Evolutionary conservation across 1,140 invertebrate species (phyloP).

Genomic region (Battus philenor): DNA sequence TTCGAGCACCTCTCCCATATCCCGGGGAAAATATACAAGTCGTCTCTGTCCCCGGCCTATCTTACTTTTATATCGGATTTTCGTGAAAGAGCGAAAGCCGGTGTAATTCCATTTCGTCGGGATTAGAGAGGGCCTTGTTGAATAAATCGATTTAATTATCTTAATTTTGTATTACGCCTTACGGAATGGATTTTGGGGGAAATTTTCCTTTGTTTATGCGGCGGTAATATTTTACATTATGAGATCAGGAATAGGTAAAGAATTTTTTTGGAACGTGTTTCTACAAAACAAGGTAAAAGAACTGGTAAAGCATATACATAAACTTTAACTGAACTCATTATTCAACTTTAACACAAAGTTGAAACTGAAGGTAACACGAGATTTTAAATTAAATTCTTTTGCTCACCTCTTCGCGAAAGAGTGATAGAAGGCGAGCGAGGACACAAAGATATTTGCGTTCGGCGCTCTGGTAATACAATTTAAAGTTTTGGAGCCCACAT

Average conservation of each 20-base stretch:
- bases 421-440: constrained; percentile 29
- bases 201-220: no score
- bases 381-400: constrained; percentile 22
- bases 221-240: no score
- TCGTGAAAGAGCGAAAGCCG: constrained; percentile 23
- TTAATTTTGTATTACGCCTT: constrained; percentile 19
- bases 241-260: no score
- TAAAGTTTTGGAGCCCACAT: constrained; percentile 70
- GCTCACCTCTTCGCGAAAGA: constrained; percentile 27
- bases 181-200: neutral
- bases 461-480: constrained; percentile 62
- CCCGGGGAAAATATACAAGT: constrained; percentile 19
- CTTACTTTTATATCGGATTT: constrained; percentile 34
- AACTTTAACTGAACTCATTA: no score
- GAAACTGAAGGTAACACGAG: no score
- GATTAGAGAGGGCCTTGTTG: constrained; percentile 47
- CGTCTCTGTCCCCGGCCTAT: constrained; percentile 14
- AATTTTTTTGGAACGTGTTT: neutral
- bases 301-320: no score
- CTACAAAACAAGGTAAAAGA: no score
- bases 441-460: constrained; percentile 48
- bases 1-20: constrained; percentile 29
- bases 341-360: no score
- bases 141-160: constrained; percentile 49
- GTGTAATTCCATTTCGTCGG: constrained; percentile 43